A percentile compares a stretch with the other conserved stretches of the same genome.
phyloP scores from a whole-genome alignment of 1,140 invertebrate species.

The Caerostris darwini region DNA sequence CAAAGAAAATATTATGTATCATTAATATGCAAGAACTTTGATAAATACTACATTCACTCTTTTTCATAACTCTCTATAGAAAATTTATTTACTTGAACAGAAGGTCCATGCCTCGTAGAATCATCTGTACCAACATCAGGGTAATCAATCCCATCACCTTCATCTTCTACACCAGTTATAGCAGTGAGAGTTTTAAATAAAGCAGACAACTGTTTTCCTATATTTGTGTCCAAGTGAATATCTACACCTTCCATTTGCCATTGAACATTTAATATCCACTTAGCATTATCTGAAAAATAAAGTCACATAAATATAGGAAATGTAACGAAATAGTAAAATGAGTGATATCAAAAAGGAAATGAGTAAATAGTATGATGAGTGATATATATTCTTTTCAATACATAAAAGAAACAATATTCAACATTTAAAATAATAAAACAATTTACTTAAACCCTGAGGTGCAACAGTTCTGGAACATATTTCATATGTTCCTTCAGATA shows the following conservation, averaged over 20 bases:
- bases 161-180: conserved; percentile 90
- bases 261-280: conserved; percentile 98
- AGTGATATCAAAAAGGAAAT: neutral
- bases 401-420: neutral
- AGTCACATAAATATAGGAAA: neutral
- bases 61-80: too few relatives aligned
- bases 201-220: conserved; percentile 96
- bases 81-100: conserved; percentile 47
- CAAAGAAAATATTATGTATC: too few relatives aligned
- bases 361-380: neutral
- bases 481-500: conserved; percentile 99
- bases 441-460: conserved; percentile 82
- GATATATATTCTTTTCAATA: neutral
- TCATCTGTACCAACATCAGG: conserved; percentile 56
- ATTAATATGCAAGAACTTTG: too few relatives aligned
- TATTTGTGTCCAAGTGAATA: conserved; percentile 96
- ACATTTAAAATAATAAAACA: neutral
- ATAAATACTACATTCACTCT: too few relatives aligned
- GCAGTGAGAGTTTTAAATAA: conserved; percentile 97
- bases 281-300: conserved; percentile 90
- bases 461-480: conserved; percentile 95
- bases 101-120: conserved; percentile 55
- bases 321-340: neutral
- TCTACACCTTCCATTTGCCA: conserved; percentile 99
- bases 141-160: conserved; percentile 80